Percentiles rank a stretch among this genome's conserved stretches.
Evolutionary conservation across 1,140 invertebrate genomes (phyloP).

Genomic region (Planococcus citri): DNA sequence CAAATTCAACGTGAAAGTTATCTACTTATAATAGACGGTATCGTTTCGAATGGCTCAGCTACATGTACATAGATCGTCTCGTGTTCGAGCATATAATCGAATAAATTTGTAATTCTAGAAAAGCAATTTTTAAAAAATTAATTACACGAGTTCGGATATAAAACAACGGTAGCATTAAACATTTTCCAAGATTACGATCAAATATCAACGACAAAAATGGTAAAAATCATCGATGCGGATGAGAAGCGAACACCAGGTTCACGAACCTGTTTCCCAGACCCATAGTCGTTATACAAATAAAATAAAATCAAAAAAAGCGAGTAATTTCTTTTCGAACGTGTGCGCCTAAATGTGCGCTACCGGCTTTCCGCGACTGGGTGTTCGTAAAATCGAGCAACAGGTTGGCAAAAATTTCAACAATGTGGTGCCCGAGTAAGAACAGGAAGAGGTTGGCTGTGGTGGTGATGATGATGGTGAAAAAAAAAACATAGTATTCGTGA

Average conservation of each 20-base stretch:
- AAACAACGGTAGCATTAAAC: not conserved
- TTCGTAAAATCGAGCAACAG: not conserved
- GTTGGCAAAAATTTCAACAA: not conserved
- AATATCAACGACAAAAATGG: not conserved
- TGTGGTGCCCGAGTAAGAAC: not conserved
- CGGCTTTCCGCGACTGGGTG: not conserved
- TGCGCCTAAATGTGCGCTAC: not conserved
- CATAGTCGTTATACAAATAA: not conserved
- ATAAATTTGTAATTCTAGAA: not conserved
- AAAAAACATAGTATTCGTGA: constrained; percentile 6
- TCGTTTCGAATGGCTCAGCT: no score
- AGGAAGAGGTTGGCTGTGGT: no score
- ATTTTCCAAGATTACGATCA: not conserved
- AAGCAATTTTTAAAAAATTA: not conserved
- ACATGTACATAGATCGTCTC: no score
- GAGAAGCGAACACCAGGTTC: not conserved
- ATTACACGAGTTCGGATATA: not conserved
- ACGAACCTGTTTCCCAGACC: not conserved
- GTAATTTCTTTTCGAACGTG: not conserved
- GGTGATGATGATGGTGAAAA: no score
- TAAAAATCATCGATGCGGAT: not conserved
- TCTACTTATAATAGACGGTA: no score
- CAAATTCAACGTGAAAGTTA: no score
- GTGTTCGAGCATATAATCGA: no score
- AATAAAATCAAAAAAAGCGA: not conserved